Conservation (phyloP, 2,888 invertebrate species). For the Chamaedrilus cognettii region DNA sequence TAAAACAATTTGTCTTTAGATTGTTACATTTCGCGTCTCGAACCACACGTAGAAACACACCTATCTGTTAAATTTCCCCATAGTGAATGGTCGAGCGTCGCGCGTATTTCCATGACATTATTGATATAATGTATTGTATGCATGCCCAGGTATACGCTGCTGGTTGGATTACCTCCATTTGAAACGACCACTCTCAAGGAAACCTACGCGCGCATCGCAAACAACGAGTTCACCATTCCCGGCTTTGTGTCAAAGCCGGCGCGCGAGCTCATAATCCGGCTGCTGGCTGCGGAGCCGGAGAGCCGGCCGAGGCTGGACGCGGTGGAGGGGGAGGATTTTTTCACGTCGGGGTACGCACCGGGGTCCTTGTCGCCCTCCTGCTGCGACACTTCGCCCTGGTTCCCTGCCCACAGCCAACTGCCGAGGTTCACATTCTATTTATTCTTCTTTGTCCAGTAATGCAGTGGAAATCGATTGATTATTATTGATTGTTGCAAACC, state of each 20-base stretch:
- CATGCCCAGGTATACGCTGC: conserved; percentile 63
- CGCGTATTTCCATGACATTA: no score
- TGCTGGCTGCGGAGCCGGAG: conserved; percentile 79
- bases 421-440: no score
- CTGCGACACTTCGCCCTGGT: conserved; percentile 62
- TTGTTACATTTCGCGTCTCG: no score
- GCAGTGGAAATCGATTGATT: no score
- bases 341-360: conserved; percentile 62
- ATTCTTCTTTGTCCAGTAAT: no score
- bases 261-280: conserved; percentile 68
- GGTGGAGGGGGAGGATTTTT: conserved; percentile 73
- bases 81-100: no score
- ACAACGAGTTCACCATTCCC: conserved; percentile 61
- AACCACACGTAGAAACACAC: no score
- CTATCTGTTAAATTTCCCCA: no score
- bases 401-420: conserved; percentile 35
- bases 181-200: conserved; percentile 66
- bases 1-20: no score
- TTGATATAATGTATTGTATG: no score
- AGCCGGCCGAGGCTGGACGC: conserved; percentile 78
- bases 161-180: conserved; percentile 67
- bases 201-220: conserved; percentile 64
- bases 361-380: conserved; percentile 62
- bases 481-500: no score
- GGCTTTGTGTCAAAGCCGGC: conserved; percentile 58